Evolutionary conservation across 2,797 vertebrate genomes (phyloP), one percentile per base, ranked within the genome.

Genomic region (Decapterus maruadsi): DNA sequence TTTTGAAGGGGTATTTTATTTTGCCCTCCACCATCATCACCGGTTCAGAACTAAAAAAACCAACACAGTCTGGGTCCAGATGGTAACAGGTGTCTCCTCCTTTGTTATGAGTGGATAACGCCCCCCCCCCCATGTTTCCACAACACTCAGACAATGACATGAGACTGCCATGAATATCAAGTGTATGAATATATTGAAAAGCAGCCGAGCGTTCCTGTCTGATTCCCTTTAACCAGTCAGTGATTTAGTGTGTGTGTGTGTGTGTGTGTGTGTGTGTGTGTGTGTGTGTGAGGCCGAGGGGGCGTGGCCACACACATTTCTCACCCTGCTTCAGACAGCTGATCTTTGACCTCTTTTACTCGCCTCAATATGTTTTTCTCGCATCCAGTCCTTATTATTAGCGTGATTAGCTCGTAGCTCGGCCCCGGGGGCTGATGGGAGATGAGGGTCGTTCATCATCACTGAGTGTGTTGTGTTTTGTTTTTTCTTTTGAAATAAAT

Each of bases 321-420:
- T 86, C 81, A 80, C 60, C 55, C 14, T 31, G 17, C 56, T 0
- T 5, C 8, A n/a, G 55, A 54, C 73, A 56, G 78, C 60, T n/a
- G 70, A 82, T n/a, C 85, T 82, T 70, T 83, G 68, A 76, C 87
- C 78, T 51, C 43, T 80, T 83, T 68, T 26, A 80, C 68, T 76
- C 10, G 2, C 29, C 81, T 63, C 72, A 63, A 72, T 87, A 76
- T 82, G 75, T 80, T 87, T 72, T 55, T 62, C 46, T 42, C 60
- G 53, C 46, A 54, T 12, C 61, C 43, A 43, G 38, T 63, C 68
- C 68, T 72, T 72, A 60, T 81, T 72, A 60, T 81, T 70, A 64
- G 63, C 54, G 10, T 53, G 10, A 53, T 83, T 77, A 61, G 40
- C 20, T 16, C 2, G 9, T 20, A 63, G 65, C 76, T 34, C 31